These are phyloP conservation scores for Thereva unica DNA, from an alignment of 2,888 invertebrate species.

Conservation along the genomic window DNA sequence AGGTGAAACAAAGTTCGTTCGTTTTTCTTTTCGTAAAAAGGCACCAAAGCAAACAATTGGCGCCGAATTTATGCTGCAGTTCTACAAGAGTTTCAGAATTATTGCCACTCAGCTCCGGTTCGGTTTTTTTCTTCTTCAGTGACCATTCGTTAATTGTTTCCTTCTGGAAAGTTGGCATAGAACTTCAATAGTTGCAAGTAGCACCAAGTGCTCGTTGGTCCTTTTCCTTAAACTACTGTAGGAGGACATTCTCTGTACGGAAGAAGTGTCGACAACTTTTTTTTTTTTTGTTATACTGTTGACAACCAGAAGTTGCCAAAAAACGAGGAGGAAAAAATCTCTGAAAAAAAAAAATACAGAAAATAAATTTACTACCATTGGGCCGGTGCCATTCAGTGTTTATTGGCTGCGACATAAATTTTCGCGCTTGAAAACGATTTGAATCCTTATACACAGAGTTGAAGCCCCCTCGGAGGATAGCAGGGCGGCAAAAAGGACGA, in stretches of 20 bases:
- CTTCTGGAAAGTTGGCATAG: conserved; percentile 40
- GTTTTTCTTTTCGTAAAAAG: no score
- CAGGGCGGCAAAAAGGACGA: neutral
- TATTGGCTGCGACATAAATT: conserved; percentile 35
- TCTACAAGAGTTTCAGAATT: conserved; percentile 28
- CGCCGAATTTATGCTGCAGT: conserved; percentile 38
- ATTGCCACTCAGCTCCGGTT: conserved; percentile 5
- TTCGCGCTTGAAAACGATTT: conserved; percentile 20
- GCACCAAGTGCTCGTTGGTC: conserved; percentile 14
- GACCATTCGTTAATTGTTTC: conserved; percentile 40
- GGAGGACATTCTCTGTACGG: conserved; percentile 8
- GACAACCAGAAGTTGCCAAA: conserved; percentile 33
- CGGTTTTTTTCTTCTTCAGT: neutral
- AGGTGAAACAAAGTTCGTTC: no score
- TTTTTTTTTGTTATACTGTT: conserved; percentile 13
- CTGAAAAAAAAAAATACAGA: conserved; percentile 13
- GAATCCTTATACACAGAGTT: conserved; percentile 6
- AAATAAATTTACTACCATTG: conserved; percentile 9
- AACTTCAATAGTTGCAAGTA: conserved; percentile 28
- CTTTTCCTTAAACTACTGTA: conserved; percentile 20
- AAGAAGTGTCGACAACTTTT: conserved; percentile 25
- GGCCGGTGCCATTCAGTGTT: conserved; percentile 11
- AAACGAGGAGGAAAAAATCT: neutral
- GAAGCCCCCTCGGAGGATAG: neutral
- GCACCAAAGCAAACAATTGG: conserved; percentile 23